Base-by-base conservation (phyloP, 2,888 invertebrate genomes). In the Empis stercorea region DNA sequence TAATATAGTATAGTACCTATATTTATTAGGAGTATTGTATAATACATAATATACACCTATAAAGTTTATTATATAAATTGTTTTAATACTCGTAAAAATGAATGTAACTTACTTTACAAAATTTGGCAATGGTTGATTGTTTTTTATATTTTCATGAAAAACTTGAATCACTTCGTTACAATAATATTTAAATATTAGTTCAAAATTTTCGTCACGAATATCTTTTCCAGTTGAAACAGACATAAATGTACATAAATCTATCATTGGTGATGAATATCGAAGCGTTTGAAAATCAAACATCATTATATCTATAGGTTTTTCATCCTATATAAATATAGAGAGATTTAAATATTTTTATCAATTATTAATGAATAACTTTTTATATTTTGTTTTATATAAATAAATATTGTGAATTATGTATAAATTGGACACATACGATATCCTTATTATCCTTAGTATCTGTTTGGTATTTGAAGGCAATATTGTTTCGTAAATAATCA, bases 261-360 rank as follows among this genome's bases (percentile, higher is more conserved):
- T 43, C 69, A 68, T 68, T 30, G 68, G 69, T 13, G 69, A 67
- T 9, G 59, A 57, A 36, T 63, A 51, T 1, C 65, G 59, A 38
- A 68, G 48, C 1, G 68, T 68, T 54, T 69, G 68, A 40, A 68
- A 62, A 56, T 69, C 68, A 45, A 68, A 69, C 65, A 68, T 65
- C 58, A 66, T 63, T 1, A 61, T 55, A 3, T 59, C 63, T 4
- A 49, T 41, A 1, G 69, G 66, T 10, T 45, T 36, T 5, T 50
- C 20, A 23, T 52, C 46, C 58, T 59, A 16, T 10, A 15, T 10
- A 40, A 40, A 27, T 27, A 27, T 5, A 27, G 2, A 27, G 9
- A 27, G 23, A 27, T 27, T 27, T 27, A n/a, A n/a, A n/a, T n/a
- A n/a, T 20, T 20, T 20, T 20, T 27, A 27, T 27, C 23, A 27